Base-by-base conservation (phyloP, 2,888 invertebrate genomes). In the Thymelicus lineola region DNA sequence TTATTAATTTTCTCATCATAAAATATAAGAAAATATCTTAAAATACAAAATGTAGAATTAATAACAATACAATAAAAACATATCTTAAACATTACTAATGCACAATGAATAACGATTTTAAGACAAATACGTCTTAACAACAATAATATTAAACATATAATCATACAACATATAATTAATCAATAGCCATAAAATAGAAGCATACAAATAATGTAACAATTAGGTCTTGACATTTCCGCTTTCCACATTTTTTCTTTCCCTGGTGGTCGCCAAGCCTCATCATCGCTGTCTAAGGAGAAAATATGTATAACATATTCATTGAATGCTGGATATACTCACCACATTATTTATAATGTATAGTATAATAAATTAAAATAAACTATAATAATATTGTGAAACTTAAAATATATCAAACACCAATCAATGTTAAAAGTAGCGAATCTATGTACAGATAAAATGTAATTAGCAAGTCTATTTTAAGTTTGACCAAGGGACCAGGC, bases 331-430 rank as follows among this genome's bases (percentile, higher is more conserved):
- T 53, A 67, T 61, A 68, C 68, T 68, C 45, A 62, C 68, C 68
- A 35, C 46, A 62, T 35, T 17, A 20, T 10, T n/a, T n/a, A 20
- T 12, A 53, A 42, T 45, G 53, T 55, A 45, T 4, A 53, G 53
- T 55, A 45, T 5, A 15, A 45, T 55, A 12, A 46, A 45, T 53
- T 42, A 53, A 7, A 59, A 55, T 7, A 57, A 36, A 57, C 36
- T 57, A n/a, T n/a, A n/a, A n/a, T n/a, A 36, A 46, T 46, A 55
- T 62, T 62, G 62, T 48, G 62, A 62, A 68, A 68, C 60, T 62
- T 55, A 57, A 68, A 62, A 62, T 3, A 12, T 55, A 55, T 42
- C 14, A 15, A 28, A 7, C 7, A 46, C 20, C 50, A 63, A 45
- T 28, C 35, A 36, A 9, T 28, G 10, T n/a, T 14, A 38, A n/a